Evolutionary conservation across 1,140 invertebrate species (phyloP).

Genomic region (Cotesia chilonis): DNA sequence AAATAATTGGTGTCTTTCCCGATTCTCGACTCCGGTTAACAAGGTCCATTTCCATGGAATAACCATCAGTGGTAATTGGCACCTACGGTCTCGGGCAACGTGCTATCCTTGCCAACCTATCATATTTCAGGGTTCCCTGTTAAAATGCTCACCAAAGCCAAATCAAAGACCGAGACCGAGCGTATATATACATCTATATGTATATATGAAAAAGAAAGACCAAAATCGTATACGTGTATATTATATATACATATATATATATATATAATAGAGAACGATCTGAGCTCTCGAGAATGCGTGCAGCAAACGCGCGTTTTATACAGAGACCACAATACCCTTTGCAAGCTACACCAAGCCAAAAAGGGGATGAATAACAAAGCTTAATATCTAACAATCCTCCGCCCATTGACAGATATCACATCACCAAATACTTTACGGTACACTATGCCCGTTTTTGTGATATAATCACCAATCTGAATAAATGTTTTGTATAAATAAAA

Average conservation of each 20-base stretch:
- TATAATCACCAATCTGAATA: too few relatives aligned
- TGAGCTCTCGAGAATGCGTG: slow-evolving; percentile 39
- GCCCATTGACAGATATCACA: slow-evolving; percentile 18
- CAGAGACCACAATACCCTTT: slow-evolving; percentile 38
- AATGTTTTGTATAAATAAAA: too few relatives aligned
- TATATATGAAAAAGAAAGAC: too few relatives aligned
- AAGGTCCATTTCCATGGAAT: slow-evolving; percentile 67
- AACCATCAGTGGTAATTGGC: slow-evolving; percentile 66
- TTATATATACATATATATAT: too few relatives aligned
- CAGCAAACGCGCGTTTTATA: slow-evolving; percentile 57
- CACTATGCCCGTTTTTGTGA: slow-evolving; percentile 7
- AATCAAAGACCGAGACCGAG: slow-evolving; percentile 4
- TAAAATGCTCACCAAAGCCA: slow-evolving; percentile 29
- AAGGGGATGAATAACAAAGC: slow-evolving; percentile 56
- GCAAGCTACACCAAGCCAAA: slow-evolving; percentile 15
- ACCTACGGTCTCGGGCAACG: slow-evolving; percentile 45
- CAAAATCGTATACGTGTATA: too few relatives aligned
- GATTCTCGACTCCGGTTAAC: slow-evolving; percentile 60
- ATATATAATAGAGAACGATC: slow-evolving; percentile 21
- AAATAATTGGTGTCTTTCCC: slow-evolving; percentile 63
- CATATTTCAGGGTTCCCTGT: slow-evolving; percentile 61
- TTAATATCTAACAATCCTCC: slow-evolving; percentile 55
- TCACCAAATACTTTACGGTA: slow-evolving; percentile 13
- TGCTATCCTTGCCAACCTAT: slow-evolving; percentile 47
- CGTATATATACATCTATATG: too few relatives aligned